Base-by-base conservation (phyloP, 2,888 invertebrate species). In the Phortica okadai region DNA sequence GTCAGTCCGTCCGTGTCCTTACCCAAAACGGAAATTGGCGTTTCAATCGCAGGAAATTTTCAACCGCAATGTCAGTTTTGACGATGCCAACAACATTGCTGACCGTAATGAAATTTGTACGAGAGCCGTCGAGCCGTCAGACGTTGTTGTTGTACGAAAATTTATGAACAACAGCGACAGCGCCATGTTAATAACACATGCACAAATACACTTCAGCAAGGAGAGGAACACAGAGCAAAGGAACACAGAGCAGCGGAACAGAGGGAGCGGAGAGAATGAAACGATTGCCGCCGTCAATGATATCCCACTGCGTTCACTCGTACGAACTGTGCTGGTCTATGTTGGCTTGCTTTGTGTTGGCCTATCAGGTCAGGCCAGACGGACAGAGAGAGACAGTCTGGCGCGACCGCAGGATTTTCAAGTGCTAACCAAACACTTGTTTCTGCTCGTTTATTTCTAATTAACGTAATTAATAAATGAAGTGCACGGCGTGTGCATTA, bases 31-130 rank as follows among this genome's bases (percentile, higher is more conserved):
- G 72, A 73, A 73, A 59, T 73, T 73, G 73, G 59, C 58, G 59
- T 41, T 73, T 73, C 73, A 73, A 73, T 59, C 73, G 59, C 73
- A 44, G 73, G 59, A 73, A 73, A 58, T 73, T 33, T 33, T 58
- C 73, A 44, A 62, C 69, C 50, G 59, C 58, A 73, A 66, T 41
- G 7, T n/a, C 33, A 41, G 41, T 11, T 16, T 62, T 62, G 62
- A 62, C 62, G 62, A 25, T 25, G 62, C 16, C 62, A 62, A 25
- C 62, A 25, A 25, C 5, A 62, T 16, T 16, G 56, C 56, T 56
- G 56, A 33, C 56, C 16, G 14, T 56, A 56, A 56, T 56, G 56
- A 56, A 56, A 56, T 56, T 56, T 56, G 21, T 21, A 21, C 1
- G 21, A 21, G 21, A 21, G 21, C n/a, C 56, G 14, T n/a, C 56